Percentiles rank a stretch among this genome's conserved stretches.
Conservation (phyloP, 2,797 vertebrate species). For the Cossypha caffra region DNA sequence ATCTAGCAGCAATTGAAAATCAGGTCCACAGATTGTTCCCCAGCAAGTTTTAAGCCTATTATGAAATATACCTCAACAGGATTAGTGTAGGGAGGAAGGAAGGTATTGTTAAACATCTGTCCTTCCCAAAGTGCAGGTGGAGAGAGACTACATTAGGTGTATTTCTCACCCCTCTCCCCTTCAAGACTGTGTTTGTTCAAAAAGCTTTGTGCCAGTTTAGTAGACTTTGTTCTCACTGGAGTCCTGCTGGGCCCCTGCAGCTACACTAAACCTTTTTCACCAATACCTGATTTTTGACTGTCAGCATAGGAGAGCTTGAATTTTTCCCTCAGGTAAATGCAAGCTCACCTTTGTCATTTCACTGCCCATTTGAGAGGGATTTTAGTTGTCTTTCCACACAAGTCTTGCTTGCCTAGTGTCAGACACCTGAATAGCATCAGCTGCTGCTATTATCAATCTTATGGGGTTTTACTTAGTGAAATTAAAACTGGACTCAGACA, state of each 20-base stretch:
- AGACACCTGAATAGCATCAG: not conserved
- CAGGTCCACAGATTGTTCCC: not conserved
- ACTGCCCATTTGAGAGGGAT: not conserved
- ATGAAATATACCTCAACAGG: not conserved
- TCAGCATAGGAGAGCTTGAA: not conserved
- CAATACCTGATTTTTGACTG: not conserved
- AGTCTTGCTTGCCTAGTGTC: not conserved
- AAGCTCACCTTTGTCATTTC: not conserved
- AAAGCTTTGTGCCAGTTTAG: not conserved
- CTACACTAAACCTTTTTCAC: not conserved
- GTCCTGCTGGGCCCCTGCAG: not conserved
- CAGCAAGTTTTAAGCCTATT: not conserved
- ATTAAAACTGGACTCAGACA: not conserved
- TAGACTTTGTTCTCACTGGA: not conserved
- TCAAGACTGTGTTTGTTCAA: not conserved
- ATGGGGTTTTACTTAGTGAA: not conserved
- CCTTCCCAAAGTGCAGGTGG: not conserved
- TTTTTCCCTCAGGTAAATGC: not conserved
- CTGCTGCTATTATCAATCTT: not conserved
- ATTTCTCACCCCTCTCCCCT: accelerated
- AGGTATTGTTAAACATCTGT: not conserved
- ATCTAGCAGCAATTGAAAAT: not conserved
- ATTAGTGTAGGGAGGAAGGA: not conserved
- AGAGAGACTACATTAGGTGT: not conserved
- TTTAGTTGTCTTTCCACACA: not conserved